Percentiles rank a stretch among this genome's conserved stretches.
These are phyloP conservation scores for Neodiprion pinetum DNA, from an alignment of 1,140 invertebrate species.

Conservation along the genomic window DNA sequence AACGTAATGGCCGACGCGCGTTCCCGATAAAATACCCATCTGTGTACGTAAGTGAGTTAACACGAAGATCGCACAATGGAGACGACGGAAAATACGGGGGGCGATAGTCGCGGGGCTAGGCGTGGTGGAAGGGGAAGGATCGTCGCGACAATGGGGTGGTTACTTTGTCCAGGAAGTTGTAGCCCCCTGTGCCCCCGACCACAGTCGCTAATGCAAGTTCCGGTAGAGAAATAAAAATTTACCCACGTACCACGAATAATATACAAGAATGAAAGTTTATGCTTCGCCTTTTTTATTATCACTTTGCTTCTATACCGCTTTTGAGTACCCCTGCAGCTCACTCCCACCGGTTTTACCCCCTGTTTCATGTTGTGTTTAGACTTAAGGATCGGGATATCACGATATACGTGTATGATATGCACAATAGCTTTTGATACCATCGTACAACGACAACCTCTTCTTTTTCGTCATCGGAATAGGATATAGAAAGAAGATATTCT, in stretches of 20 bases:
- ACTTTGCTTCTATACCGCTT: no score
- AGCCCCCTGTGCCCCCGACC: conserved; percentile 25
- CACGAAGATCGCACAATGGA: conserved; percentile 11
- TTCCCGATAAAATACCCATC: not conserved
- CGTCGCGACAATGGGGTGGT: conserved; percentile 44
- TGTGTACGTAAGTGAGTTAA: not conserved
- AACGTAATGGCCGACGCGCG: conserved; percentile 1
- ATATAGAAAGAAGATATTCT: no score
- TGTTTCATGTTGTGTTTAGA: no score
- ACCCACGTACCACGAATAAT: not conserved
- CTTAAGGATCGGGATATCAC: no score
- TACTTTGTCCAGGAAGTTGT: conserved; percentile 45
- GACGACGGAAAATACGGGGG: not conserved
- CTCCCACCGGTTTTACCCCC: no score
- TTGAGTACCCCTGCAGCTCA: no score
- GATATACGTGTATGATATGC: no score
- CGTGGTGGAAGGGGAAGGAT: not conserved
- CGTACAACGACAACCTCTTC: no score
- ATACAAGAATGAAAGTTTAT: not conserved
- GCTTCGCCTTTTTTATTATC: not conserved
- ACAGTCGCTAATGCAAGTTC: conserved; percentile 44
- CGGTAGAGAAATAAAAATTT: conserved; percentile 29
- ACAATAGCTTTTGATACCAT: no score
- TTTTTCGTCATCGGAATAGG: no score
- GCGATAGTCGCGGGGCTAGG: not conserved